Percentiles rank a stretch among this genome's conserved stretches.
Conservation (phyloP, 2,888 invertebrate genomes). For the Synergus umbraculus region DNA sequence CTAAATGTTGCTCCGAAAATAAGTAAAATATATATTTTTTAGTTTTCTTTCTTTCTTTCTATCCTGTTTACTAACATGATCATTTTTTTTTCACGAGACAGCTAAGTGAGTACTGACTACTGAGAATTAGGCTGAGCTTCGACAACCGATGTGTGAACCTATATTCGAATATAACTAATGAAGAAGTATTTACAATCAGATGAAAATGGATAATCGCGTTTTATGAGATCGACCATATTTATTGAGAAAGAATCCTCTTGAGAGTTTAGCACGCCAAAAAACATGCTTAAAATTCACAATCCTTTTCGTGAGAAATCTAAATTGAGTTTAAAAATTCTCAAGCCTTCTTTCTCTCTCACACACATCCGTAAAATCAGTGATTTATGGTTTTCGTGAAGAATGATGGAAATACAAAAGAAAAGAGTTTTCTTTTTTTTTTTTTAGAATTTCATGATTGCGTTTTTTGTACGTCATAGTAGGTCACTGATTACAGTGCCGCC, state of each 20-base stretch:
- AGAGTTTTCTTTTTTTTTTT: not conserved
- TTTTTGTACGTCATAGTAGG: slow-evolving; percentile 34
- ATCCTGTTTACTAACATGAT: slow-evolving; percentile 35
- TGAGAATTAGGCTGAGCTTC: slow-evolving; percentile 41
- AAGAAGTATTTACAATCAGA: slow-evolving; percentile 23
- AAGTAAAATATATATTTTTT: slow-evolving; percentile 69
- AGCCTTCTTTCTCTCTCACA: too few relatives aligned
- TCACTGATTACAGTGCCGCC: slow-evolving; percentile 8
- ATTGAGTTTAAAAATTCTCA: slow-evolving; percentile 34
- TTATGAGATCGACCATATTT: slow-evolving; percentile 38
- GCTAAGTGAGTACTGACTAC: slow-evolving; percentile 30
- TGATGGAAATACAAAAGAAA: not conserved
- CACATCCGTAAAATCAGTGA: not conserved
- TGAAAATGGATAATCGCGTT: slow-evolving; percentile 34
- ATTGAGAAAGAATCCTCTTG: slow-evolving; percentile 22
- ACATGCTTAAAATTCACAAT: slow-evolving; percentile 14
- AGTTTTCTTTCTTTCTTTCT: slow-evolving; percentile 47
- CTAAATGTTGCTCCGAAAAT: slow-evolving; percentile 70
- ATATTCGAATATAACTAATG: slow-evolving; percentile 22
- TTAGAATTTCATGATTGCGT: slow-evolving; percentile 31
- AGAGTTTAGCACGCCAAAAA: slow-evolving; percentile 15
- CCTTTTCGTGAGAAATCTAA: slow-evolving; percentile 25
- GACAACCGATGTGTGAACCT: slow-evolving; percentile 29
- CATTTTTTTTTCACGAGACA: slow-evolving; percentile 34
- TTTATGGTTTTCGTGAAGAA: slow-evolving; percentile 18